Evolutionary conservation across 35 echinoderm and acorn worm species (phyloP).

Genomic region (Diadema setosum): DNA sequence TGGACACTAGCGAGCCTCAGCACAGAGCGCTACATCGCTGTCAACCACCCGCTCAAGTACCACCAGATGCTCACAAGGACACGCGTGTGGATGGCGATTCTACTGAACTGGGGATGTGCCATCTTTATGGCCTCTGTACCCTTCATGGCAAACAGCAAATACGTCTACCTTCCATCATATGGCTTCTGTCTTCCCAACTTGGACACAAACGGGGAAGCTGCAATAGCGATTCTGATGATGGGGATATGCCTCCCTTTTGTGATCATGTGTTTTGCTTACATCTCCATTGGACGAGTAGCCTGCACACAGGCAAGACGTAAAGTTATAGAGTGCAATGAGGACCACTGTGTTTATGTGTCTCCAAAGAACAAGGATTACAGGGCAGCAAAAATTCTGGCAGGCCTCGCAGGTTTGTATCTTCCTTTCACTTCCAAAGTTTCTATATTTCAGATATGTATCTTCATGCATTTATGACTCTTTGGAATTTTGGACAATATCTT

Average conservation of each 20-base stretch:
- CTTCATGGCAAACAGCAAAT: conserved; percentile 29
- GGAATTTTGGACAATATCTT: too few relatives aligned
- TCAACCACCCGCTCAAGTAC: conserved; percentile 86
- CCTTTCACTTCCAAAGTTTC: not conserved
- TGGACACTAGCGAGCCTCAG: conserved; percentile 74
- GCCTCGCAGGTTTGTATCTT: conserved; percentile 65
- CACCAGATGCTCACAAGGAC: conserved; percentile 60
- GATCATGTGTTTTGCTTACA: conserved; percentile 72
- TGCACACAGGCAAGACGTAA: conserved; percentile 73
- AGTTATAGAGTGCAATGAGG: conserved; percentile 75
- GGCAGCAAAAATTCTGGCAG: conserved; percentile 80
- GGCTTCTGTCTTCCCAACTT: conserved; percentile 69
- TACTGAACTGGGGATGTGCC: conserved; percentile 45
- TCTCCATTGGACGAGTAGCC: conserved; percentile 67
- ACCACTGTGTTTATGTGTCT: conserved; percentile 86
- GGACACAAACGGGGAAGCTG: not conserved
- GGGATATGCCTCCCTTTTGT: conserved; percentile 68
- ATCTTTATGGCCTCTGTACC: conserved; percentile 29
- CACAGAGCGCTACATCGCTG: conserved; percentile 72
- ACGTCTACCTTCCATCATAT: conserved; percentile 31
- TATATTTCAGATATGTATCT: not conserved
- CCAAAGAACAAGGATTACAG: conserved; percentile 84
- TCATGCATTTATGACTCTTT: too few relatives aligned
- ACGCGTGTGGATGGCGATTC: conserved; percentile 11
- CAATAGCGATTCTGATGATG: conserved; percentile 32